Evolutionary conservation across 2,888 invertebrate genomes (phyloP), one percentile per base, ranked within the genome.

Genomic region (Girardia tigrina): DNA sequence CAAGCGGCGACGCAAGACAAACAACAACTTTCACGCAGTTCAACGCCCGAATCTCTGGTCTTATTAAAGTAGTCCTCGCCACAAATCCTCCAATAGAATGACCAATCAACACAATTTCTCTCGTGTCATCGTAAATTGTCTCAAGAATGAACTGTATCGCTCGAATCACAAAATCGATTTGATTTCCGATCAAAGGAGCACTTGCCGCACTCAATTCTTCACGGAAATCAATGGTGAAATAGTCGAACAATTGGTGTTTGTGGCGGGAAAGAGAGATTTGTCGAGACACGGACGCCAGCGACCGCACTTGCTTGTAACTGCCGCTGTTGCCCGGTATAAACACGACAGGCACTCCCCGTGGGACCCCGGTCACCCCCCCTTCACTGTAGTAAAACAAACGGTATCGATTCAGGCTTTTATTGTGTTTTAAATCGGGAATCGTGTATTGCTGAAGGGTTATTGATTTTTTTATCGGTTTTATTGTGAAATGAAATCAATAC

Each of bases 251-350:
- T 80, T 89, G 89, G 14, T 88, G 87, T 77, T 88, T 86, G 73
- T 87, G 86, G 69, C 88, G 87, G 75, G 89, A 88, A 56, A 91
- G 83, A 8, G 90, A 88, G 86, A 92, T 94, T 77, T 91, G 87
- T 74, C 94, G 85, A 71, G 94, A 91, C 0, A 95, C 90, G 0
- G 95, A 95, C 28, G 91, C 94, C 77, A 98, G 82, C 0, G 95
- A 95, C 26, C 97, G 88, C 70, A 89, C 90, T 88, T 93, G 94
- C 85, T 90, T 91, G 81, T 90, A 89, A 69, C 94, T 94, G 0
- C 95, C 97, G 70, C 90, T 90, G 86, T 94, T 95, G 14, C 97
- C 97, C 20, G 94, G 95, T 77, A 97, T 87, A 85, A 92, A 97
- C 72, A 97, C 86, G 0, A 97, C 91, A 4, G 97, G 95, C 71